A percentile compares a stretch with the other conserved stretches of the same genome.
Evolutionary conservation across 2,888 invertebrate species (phyloP).

Genomic region (Rosalia funebris): DNA sequence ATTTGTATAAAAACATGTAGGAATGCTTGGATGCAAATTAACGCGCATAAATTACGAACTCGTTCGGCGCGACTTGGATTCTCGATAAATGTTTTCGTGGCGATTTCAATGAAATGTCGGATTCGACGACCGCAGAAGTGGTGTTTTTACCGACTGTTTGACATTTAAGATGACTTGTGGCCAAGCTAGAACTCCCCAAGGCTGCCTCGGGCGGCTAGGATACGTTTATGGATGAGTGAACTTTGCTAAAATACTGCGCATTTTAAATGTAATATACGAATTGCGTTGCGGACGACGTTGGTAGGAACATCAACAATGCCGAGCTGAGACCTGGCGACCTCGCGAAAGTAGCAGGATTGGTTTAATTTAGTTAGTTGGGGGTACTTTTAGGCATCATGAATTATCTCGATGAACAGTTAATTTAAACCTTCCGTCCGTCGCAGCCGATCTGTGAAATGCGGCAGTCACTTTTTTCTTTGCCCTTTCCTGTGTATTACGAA

Average conservation of each 20-base stretch:
- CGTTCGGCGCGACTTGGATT: slow-evolving; percentile 20
- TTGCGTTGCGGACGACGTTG: too few species aligned
- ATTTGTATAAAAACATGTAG: slow-evolving; percentile 18
- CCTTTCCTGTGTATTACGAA: too few species aligned
- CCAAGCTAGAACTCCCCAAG: slow-evolving; percentile 38
- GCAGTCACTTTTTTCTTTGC: too few species aligned
- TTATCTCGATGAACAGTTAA: too few species aligned
- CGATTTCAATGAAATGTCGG: slow-evolving; percentile 28
- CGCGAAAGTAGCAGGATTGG: too few species aligned
- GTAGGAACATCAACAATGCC: too few species aligned
- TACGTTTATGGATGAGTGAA: slow-evolving; percentile 20
- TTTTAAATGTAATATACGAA: too few species aligned
- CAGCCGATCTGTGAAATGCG: too few species aligned
- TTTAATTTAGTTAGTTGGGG: too few species aligned
- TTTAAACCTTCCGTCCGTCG: too few species aligned
- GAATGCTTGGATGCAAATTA: slow-evolving; percentile 29
- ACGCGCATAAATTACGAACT: slow-evolving; percentile 21
- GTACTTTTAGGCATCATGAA: too few species aligned
- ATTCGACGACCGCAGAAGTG: slow-evolving; percentile 33
- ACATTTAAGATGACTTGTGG: slow-evolving; percentile 50
- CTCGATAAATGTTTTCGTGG: slow-evolving; percentile 25
- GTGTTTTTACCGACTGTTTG: slow-evolving; percentile 40
- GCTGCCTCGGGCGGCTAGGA: slow-evolving; percentile 22
- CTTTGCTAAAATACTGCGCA: slow-evolving; percentile 31
- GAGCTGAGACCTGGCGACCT: too few species aligned